Conservation (phyloP, 2,888 invertebrate species). For the Allacma fusca region DNA sequence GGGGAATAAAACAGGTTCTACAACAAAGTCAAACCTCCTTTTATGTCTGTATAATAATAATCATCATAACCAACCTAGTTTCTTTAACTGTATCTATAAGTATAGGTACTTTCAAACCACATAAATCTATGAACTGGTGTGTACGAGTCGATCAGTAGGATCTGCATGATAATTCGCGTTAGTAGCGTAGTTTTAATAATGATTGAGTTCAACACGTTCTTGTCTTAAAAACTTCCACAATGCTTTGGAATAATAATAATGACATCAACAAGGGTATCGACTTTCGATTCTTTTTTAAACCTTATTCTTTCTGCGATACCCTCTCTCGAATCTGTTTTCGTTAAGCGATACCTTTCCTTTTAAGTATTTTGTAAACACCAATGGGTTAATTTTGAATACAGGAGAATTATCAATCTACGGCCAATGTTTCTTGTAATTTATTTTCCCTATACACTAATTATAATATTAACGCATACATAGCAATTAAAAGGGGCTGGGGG, state of each 20-base stretch:
- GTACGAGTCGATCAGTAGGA: neutral
- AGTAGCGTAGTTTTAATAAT: slow-evolving; percentile 1
- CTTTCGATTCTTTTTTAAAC: neutral
- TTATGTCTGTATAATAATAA: neutral
- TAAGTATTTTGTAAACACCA: too few relatives aligned
- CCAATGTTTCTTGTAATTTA: too few relatives aligned
- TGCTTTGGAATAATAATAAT: neutral
- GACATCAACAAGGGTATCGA: neutral
- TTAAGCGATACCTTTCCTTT: neutral
- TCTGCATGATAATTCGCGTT: neutral
- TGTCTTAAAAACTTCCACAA: neutral
- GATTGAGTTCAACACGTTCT: slow-evolving; percentile 4
- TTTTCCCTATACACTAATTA: too few relatives aligned
- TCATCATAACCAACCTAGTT: neutral
- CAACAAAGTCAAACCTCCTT: neutral
- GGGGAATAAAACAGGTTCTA: neutral
- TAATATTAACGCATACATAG: too few relatives aligned
- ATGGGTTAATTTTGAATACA: too few relatives aligned
- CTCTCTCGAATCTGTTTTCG: neutral
- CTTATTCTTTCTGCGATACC: neutral
- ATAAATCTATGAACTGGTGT: slow-evolving; percentile 12
- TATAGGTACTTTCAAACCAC: slow-evolving; percentile 13
- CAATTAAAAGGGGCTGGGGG: neutral
- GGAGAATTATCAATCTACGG: too few relatives aligned
- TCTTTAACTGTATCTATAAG: neutral